Percentiles rank a stretch among this genome's conserved stretches.
These are phyloP conservation scores for Sarcophaga rosellei DNA, from an alignment of 2,888 invertebrate genomes.

Conservation along the genomic window DNA sequence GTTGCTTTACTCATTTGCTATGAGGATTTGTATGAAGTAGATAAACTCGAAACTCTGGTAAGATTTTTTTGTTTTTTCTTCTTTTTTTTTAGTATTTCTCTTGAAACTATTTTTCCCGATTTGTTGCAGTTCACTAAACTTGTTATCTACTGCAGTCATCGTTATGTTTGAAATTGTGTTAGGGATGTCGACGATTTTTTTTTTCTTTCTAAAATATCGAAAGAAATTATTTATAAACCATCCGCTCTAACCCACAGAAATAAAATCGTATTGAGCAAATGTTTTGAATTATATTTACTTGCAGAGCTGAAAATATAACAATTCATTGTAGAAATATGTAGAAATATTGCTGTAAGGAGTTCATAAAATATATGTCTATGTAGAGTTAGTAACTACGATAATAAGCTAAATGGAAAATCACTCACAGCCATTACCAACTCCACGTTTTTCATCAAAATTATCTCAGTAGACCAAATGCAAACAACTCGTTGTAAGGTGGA, in stretches of 20 bases:
- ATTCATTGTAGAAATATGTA: too few relatives aligned
- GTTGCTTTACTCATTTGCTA: not conserved
- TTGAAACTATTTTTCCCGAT: conserved; percentile 28
- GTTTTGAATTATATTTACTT: conserved; percentile 7
- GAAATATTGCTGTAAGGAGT: too few relatives aligned
- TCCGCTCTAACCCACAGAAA: not conserved
- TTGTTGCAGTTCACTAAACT: conserved; percentile 48
- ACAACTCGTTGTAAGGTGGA: too few relatives aligned
- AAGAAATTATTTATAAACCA: conserved; percentile 27
- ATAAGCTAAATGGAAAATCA: too few relatives aligned
- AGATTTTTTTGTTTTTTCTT: not conserved
- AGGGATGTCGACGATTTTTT: not conserved
- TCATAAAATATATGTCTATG: too few relatives aligned
- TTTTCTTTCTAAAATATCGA: conserved; percentile 30
- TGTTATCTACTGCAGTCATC: conserved; percentile 14
- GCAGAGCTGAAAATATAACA: not conserved
- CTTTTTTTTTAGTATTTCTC: not conserved
- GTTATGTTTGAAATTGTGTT: not conserved
- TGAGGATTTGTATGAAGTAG: not conserved
- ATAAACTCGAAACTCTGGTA: conserved; percentile 28
- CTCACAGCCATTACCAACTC: too few relatives aligned
- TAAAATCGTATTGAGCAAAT: conserved; percentile 2
- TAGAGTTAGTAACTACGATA: too few relatives aligned
- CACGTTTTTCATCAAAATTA: too few relatives aligned
- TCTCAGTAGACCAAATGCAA: too few relatives aligned